phyloP scores from a whole-genome alignment of 2,113 vertebrate species.

The Empidonax alnorum region DNA sequence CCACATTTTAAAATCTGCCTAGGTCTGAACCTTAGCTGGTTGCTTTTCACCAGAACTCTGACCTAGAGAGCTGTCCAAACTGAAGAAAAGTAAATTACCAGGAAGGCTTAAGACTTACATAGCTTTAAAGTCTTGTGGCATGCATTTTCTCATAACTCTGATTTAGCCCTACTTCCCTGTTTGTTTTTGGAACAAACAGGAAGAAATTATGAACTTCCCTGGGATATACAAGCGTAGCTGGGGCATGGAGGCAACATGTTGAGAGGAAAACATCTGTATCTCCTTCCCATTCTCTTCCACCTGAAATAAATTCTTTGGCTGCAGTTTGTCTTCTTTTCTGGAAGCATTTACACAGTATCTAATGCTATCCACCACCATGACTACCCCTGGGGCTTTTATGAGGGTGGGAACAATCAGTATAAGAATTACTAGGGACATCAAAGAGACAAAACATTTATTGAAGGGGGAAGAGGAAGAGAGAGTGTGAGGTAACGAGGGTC shows the following conservation, averaged over 20 bases:
- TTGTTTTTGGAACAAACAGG: conserved; percentile 14
- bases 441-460: conserved; percentile 70
- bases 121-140: background rate
- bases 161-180: background rate
- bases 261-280: conserved; percentile 44
- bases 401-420: conserved; percentile 71
- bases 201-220: conserved; percentile 18
- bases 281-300: conserved; percentile 59
- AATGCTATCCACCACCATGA: conserved; percentile 60
- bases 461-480: conserved; percentile 60
- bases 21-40: background rate
- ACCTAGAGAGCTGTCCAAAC: background rate
- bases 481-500: conserved; percentile 74
- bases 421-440: conserved; percentile 76
- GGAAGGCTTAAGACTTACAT: background rate
- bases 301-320: conserved; percentile 61
- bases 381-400: conserved; percentile 61
- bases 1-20: background rate
- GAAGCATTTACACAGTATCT: conserved; percentile 63
- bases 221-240: background rate
- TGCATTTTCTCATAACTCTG: background rate
- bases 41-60: background rate
- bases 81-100: background rate
- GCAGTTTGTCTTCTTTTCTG: conserved; percentile 68
- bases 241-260: background rate